These are phyloP conservation scores for Leptodactylus fallax DNA, from an alignment of 2,797 vertebrate genomes.

Conservation along the genomic window DNA sequence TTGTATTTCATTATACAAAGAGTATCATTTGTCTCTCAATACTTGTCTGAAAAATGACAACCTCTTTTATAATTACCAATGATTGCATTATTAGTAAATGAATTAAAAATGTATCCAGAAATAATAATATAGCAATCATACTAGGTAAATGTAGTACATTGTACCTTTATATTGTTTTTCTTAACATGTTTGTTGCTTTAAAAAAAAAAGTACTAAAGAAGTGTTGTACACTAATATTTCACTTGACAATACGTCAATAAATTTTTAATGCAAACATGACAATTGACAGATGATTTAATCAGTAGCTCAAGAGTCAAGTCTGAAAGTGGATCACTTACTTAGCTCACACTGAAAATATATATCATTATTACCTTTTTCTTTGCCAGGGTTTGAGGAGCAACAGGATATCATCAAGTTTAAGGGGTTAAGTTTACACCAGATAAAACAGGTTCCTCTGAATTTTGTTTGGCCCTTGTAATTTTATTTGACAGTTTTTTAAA, in stretches of 20 bases:
- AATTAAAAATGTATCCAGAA: not conserved
- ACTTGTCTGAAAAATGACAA: no score
- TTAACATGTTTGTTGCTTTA: constrained; percentile 18
- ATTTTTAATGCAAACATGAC: constrained; percentile 83
- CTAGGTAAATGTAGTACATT: not conserved
- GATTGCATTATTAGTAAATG: no score
- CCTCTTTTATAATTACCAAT: no score
- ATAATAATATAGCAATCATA: not conserved
- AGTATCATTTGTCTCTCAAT: no score
- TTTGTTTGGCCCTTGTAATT: constrained; percentile 79
- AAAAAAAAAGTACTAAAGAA: constrained; percentile 71
- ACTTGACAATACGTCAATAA: constrained; percentile 82
- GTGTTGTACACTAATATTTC: constrained; percentile 73
- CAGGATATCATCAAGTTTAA: not conserved
- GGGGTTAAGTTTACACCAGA: constrained; percentile 71
- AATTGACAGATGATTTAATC: constrained; percentile 85
- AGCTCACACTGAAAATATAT: constrained; percentile 82
- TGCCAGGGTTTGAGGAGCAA: not conserved
- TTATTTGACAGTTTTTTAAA: constrained; percentile 85
- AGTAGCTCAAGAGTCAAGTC: constrained; percentile 79
- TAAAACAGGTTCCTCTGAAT: constrained; percentile 82
- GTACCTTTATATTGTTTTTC: not conserved
- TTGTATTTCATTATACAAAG: no score
- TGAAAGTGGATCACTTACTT: constrained; percentile 81
- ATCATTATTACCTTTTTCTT: constrained; percentile 70